Base-by-base conservation (phyloP, 2,113 vertebrate species). In the Tupaia tana region DNA sequence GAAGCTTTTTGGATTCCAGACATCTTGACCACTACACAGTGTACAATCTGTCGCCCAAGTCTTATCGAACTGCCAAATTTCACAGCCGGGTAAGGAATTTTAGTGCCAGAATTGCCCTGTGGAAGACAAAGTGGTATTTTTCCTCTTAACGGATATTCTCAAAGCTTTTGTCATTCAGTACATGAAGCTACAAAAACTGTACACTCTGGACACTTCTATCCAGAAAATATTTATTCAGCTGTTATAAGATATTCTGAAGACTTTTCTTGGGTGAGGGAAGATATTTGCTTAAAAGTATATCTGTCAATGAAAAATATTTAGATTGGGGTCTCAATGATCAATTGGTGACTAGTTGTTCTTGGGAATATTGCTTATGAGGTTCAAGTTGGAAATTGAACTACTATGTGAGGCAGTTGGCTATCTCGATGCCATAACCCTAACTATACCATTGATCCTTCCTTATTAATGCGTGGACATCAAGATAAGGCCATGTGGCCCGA, bases 1-100 rank as follows among this genome's bases (percentile, higher is more conserved):
- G 99, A 94, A 99, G 99, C 0, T 99, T 99, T 97, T 96, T 99
- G 90, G 99, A 99, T 98, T 99, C 99, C 89, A 99, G 99, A 67
- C 99, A 99, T 96, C 99, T 99, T 4, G 99, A 99, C 98, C 99
- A 99, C 98, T 99, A 99, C 98, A 99, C 99, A 6, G 99, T 99
- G 96, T 99, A 99, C 98, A 99, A 99, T 98, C 97, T 99, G 84
- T 99, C 99, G 2, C 99, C 99, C 97, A 99, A 99, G 97, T 99
- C 99, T 94, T 99, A 99, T 97, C 99, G 99, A 69, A 99, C 99
- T 89, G 99, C 99, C 98, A 99, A 99, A 98, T 99, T 99, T 98
- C 99, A 99, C 97, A 99, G 99, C 98, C 98, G 99, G 99, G 99
- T 99, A 98, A 99, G 99, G 95, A 58, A 58, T 86, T 89, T 92